Conservation (phyloP, 2,888 invertebrate species). For the Liodrosophila aerea region DNA sequence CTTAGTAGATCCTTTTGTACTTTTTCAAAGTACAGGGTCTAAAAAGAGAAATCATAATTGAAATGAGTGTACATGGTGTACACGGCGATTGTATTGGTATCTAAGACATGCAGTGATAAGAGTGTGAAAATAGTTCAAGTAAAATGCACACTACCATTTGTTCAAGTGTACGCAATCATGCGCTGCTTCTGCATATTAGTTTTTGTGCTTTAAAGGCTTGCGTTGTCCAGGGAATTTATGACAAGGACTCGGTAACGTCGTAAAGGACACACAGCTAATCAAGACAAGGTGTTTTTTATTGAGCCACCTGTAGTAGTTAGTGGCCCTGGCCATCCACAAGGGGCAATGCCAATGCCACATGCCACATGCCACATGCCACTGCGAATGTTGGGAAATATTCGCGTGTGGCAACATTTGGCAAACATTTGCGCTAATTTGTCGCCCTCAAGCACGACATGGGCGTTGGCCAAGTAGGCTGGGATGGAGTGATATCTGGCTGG, state of each 20-base stretch:
- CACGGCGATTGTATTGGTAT: too few species aligned
- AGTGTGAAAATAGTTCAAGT: too few species aligned
- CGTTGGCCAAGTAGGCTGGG: background rate
- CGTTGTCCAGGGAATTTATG: constrained; percentile 29
- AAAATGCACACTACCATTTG: too few species aligned
- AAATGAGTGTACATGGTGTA: too few species aligned
- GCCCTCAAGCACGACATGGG: constrained; percentile 50
- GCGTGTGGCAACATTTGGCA: constrained; percentile 39
- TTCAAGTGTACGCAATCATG: background rate
- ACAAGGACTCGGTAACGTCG: constrained; percentile 11
- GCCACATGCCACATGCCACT: constrained; percentile 1
- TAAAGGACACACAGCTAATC: constrained; percentile 31
- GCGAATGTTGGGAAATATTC: constrained; percentile 20
- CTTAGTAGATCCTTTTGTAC: too few species aligned
- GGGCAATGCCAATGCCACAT: background rate
- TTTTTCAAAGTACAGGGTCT: too few species aligned
- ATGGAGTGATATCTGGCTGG: background rate
- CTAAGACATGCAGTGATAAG: too few species aligned
- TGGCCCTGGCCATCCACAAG: background rate
- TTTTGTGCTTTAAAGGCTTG: too few species aligned
- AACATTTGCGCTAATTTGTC: constrained; percentile 61
- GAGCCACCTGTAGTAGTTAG: constrained; percentile 44
- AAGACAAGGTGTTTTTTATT: constrained; percentile 57
- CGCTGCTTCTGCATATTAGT: background rate
- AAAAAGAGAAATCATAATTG: too few species aligned